Percentiles rank a stretch among this genome's conserved stretches.
Evolutionary conservation across 2,113 vertebrate species (phyloP).

Genomic region (Leucoraja erinaceus): DNA sequence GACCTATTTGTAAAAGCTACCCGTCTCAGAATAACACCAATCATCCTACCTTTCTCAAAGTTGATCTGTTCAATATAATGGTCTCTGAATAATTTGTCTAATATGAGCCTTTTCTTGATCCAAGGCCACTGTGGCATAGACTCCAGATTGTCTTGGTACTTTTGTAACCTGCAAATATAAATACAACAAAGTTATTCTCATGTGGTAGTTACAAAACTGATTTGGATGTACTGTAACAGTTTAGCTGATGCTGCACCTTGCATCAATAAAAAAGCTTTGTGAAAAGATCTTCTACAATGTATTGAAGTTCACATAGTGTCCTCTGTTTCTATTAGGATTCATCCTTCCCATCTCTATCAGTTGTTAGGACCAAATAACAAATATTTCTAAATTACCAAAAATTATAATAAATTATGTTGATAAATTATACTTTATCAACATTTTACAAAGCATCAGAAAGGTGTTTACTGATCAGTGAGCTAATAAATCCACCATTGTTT

Average conservation of each 20-base stretch:
- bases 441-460: neutral
- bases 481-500: neutral
- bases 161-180: constrained; percentile 40
- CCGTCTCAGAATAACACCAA: neutral
- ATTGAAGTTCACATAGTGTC: neutral
- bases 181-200: neutral
- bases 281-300: neutral
- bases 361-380: neutral
- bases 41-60: constrained; percentile 48
- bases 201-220: neutral
- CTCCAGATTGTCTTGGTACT: constrained; percentile 28
- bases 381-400: neutral
- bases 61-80: constrained; percentile 40
- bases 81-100: constrained; percentile 42
- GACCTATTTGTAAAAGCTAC: neutral
- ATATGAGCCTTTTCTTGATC: constrained; percentile 37
- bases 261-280: neutral
- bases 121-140: constrained; percentile 38
- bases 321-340: no score
- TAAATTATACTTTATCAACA: neutral
- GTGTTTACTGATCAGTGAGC: neutral
- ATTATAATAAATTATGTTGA: no score
- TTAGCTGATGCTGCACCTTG: no score
- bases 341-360: neutral
- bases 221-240: neutral